phyloP scores from a whole-genome alignment of 2,113 vertebrate species.

The Silurus asotus region DNA sequence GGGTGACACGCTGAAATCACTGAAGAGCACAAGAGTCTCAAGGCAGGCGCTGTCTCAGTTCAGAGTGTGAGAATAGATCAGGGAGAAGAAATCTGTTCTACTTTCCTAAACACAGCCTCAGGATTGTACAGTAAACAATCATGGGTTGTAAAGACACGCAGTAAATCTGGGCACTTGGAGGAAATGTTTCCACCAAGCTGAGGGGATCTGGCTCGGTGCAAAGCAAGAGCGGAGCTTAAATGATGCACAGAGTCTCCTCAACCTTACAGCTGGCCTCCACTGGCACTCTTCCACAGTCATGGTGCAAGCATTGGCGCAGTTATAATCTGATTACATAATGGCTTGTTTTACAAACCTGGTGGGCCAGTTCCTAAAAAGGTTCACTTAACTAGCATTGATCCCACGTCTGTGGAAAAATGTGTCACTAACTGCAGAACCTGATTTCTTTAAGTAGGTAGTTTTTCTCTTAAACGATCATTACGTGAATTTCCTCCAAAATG shows the following conservation, averaged over 20 bases:
- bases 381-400: neutral
- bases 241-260: neutral
- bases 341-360: conserved; percentile 5
- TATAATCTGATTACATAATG: neutral
- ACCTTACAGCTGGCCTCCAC: neutral
- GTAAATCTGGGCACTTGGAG: conserved; percentile 62
- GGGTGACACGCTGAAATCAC: neutral
- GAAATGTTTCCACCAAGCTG: conserved; percentile 65
- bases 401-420: neutral
- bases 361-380: neutral
- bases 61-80: conserved; percentile 24
- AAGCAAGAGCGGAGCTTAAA: neutral
- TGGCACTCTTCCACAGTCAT: neutral
- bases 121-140: conserved; percentile 71
- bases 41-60: neutral
- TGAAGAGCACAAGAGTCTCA: neutral
- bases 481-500: neutral
- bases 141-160: conserved; percentile 60
- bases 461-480: neutral
- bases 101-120: conserved; percentile 68
- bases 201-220: neutral
- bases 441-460: neutral
- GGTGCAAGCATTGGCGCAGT: neutral
- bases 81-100: conserved; percentile 52
- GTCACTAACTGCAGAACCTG: neutral